phyloP scores from a whole-genome alignment of 2,888 invertebrate genomes.

The Julus scanicus region DNA sequence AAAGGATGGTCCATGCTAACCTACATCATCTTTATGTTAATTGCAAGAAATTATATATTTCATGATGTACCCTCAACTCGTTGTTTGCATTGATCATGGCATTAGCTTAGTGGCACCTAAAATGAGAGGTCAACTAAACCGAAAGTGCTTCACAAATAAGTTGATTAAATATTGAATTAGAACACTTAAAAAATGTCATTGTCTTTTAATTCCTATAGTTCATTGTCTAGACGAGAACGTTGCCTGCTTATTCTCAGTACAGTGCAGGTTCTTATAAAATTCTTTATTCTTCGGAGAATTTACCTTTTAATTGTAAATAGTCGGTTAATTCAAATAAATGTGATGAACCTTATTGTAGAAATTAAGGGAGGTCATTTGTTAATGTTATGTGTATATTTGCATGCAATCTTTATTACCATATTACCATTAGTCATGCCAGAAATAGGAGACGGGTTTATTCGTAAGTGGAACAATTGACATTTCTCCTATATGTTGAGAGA shows the following conservation, averaged over 20 bases:
- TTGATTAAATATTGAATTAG: neutral
- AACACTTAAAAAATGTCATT: neutral
- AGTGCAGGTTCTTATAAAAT: neutral
- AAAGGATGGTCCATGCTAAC: constrained; percentile 18
- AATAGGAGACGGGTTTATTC: too few species aligned
- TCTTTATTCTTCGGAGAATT: too few species aligned
- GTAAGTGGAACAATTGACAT: neutral
- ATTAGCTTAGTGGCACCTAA: neutral
- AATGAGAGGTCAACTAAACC: neutral
- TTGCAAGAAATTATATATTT: neutral
- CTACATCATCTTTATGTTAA: neutral
- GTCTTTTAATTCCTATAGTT: neutral
- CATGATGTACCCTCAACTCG: neutral
- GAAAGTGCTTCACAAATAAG: neutral
- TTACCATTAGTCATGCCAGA: too few species aligned
- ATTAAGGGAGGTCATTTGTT: too few species aligned
- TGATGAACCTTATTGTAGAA: too few species aligned
- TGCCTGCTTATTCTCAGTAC: neutral
- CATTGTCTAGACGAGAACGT: neutral
- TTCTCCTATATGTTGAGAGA: neutral
- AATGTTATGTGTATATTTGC: too few species aligned
- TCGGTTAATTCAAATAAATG: too few species aligned
- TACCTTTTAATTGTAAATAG: neutral
- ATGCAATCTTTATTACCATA: too few species aligned
- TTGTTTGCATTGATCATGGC: constrained; percentile 5